A percentile compares a stretch with the other conserved stretches of the same genome.
These are phyloP conservation scores for Hippocampus comes DNA, from an alignment of 2,113 vertebrate species.

Conservation along the genomic window DNA sequence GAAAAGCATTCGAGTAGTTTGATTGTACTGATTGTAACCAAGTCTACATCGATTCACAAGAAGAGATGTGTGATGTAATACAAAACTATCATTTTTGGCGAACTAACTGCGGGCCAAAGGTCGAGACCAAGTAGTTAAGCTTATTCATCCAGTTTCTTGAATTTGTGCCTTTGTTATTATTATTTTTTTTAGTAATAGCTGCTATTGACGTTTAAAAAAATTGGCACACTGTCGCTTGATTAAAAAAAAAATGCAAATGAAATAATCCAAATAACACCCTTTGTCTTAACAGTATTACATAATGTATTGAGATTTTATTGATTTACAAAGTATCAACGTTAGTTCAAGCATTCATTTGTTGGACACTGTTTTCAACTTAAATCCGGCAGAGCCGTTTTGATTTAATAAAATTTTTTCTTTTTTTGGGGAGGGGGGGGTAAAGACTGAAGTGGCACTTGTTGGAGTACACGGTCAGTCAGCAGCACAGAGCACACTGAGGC, in stretches of 20 bases:
- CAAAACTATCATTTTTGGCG: neutral
- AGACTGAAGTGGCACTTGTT: constrained; percentile 1
- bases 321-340: neutral
- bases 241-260: neutral
- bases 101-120: neutral
- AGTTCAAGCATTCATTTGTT: neutral
- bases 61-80: neutral
- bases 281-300: neutral
- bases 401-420: neutral
- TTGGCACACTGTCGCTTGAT: neutral
- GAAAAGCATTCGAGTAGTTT: neutral
- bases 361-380: neutral
- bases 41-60: neutral
- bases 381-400: neutral
- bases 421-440: neutral
- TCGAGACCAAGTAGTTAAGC: neutral
- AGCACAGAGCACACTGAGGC: constrained; percentile 35
- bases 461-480: constrained; percentile 4
- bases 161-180: neutral
- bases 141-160: neutral
- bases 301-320: neutral
- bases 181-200: neutral
- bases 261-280: neutral
- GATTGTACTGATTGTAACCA: neutral
- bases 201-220: neutral